phyloP scores from a whole-genome alignment of 2,113 vertebrate species.

The Xerus inauris region DNA sequence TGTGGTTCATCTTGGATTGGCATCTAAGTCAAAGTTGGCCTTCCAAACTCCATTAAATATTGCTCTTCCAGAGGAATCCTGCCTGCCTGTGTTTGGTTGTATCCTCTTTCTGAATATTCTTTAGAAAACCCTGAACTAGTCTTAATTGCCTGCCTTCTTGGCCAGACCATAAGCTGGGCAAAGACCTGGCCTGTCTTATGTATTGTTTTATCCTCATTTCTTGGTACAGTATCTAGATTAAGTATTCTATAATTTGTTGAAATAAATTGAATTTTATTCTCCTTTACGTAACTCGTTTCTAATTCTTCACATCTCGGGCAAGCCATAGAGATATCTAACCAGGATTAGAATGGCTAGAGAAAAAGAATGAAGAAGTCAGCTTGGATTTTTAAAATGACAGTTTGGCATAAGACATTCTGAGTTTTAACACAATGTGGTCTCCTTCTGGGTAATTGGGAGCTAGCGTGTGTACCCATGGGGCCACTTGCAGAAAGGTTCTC shows the following conservation, averaged over 20 bases:
- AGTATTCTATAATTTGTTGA: neutral
- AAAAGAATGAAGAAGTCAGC: constrained; percentile 11
- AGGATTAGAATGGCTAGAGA: neutral
- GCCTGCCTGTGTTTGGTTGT: neutral
- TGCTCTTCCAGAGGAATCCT: neutral
- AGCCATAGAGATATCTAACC: neutral
- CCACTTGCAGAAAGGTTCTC: neutral
- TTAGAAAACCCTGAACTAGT: neutral
- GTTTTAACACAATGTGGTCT: neutral
- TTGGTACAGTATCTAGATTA: neutral
- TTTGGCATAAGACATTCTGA: neutral
- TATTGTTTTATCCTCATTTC: constrained; percentile 22
- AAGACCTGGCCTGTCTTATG: neutral
- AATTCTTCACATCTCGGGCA: neutral
- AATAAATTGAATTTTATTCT: constrained; percentile 16
- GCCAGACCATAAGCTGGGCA: neutral
- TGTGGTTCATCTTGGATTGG: neutral
- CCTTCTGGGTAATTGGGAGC: neutral
- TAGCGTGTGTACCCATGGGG: neutral
- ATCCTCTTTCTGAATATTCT: neutral
- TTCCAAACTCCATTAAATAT: neutral
- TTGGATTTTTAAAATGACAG: constrained; percentile 57
- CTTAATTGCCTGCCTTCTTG: neutral
- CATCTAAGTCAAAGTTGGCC: neutral
- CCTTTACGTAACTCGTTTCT: neutral